These are phyloP conservation scores for Eudemis profundana DNA, from an alignment of 2,888 invertebrate genomes.

Conservation along the genomic window DNA sequence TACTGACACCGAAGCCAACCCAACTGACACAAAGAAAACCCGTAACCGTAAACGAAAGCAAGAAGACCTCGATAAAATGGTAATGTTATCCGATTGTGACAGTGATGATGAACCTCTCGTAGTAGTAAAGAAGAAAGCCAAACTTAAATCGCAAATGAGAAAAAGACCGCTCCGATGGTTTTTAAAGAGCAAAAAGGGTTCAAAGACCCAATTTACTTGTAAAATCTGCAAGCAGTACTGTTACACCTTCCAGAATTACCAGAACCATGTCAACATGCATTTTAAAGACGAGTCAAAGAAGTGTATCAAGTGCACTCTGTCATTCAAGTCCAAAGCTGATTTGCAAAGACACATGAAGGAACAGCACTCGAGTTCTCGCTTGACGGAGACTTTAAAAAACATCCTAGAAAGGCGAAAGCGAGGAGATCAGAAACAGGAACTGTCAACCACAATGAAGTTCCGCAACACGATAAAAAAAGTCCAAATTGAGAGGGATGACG, in stretches of 20 bases:
- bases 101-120: conserved; percentile 66
- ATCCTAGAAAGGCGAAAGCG: conserved; percentile 65
- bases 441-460: conserved; percentile 54
- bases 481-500: conserved; percentile 14
- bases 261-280: conserved; percentile 71
- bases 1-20: conserved; percentile 56
- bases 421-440: conserved; percentile 42
- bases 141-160: conserved; percentile 33
- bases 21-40: conserved; percentile 49
- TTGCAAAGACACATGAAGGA: conserved; percentile 60
- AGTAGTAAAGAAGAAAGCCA: conserved; percentile 49
- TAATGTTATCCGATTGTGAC: conserved; percentile 54
- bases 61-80: conserved; percentile 33
- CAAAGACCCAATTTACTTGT: conserved; percentile 58
- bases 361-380: conserved; percentile 64
- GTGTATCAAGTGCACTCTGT: conserved; percentile 68
- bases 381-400: conserved; percentile 71
- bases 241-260: conserved; percentile 72
- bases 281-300: conserved; percentile 58
- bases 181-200: conserved; percentile 12
- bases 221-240: conserved; percentile 69
- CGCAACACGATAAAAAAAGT: conserved; percentile 64
- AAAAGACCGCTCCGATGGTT: conserved; percentile 30
- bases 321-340: conserved; percentile 59
- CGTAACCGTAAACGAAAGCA: conserved; percentile 49